phyloP scores from a whole-genome alignment of 2,888 invertebrate genomes.

The Zonitis immaculata region DNA sequence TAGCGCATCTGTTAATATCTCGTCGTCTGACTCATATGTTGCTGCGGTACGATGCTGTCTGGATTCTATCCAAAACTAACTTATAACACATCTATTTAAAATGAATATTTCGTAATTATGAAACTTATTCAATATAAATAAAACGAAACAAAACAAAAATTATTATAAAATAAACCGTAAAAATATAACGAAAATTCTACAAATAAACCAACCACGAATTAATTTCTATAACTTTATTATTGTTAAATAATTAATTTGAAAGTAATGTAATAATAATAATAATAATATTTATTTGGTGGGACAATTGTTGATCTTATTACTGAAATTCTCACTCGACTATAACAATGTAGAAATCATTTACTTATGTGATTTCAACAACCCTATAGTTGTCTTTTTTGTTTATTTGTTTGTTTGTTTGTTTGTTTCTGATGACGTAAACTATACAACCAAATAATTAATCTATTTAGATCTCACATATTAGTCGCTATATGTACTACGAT shows the following conservation, averaged over 20 bases:
- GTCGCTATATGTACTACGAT: no score
- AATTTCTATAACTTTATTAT: no score
- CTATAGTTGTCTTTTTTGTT: neutral
- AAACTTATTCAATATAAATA: neutral
- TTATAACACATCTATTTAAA: neutral
- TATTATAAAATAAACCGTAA: no score
- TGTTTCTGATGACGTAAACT: no score
- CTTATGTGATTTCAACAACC: neutral
- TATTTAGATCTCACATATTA: no score
- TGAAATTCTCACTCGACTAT: neutral
- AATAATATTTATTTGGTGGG: neutral
- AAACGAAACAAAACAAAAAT: no score
- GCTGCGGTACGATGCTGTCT: neutral
- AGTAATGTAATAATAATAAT: no score
- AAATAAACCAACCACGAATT: no score
- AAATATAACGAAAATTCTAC: no score
- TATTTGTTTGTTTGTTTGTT: no score
- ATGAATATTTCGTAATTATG: neutral
- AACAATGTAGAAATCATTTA: neutral
- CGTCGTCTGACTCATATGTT: neutral
- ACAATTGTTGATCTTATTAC: neutral
- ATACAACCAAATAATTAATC: no score
- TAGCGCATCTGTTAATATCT: neutral
- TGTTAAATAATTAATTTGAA: neutral
- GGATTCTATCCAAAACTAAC: neutral